Evolutionary conservation across 2,888 invertebrate species (phyloP), one percentile per base, ranked within the genome.

Genomic region (Drosophila mayaguana): DNA sequence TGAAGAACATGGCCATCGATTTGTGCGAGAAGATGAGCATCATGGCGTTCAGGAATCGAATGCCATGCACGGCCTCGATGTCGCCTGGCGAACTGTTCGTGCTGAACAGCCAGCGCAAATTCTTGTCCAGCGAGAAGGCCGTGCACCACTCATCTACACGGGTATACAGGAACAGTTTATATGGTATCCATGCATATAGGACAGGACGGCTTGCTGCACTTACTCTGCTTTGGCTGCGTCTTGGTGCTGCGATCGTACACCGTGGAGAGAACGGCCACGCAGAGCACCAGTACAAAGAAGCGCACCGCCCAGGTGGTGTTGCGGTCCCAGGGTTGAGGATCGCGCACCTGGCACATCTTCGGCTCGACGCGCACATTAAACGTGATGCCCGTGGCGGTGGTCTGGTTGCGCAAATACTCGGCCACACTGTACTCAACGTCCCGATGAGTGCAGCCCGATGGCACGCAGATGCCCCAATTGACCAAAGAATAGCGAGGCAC

Each of bases 401-500:
- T 92, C 73, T 95, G 92, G 51, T 92, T 93, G 6, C 91, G 90
- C 14, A 95, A 84, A 3, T 92, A 93, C 53, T 94, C 93, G 51
- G 92, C 93, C 36, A 95, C 91, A 2, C 94, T 94, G 20, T 93
- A 91, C 87, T 95, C 94, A 2, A 95, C 94, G 82, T 96, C 96
- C 25, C 92, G 86, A 11, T 94, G 74, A 1, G 93, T 93, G 89
- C 96, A 96, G 1, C 94, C 93, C 5, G 94, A 93, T 2, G 96
- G 96, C n/a, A 95, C 94, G 83, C 96, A 96, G 16, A 96, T 88
- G 3, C 94, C 96, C 96, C 96, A 96, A 78, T 95, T 95, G 55
- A 96, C 93, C 18, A 94, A 94, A 5, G 95, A 95, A 83, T 94
- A 96, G 72, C 95, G 93, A 1, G 96, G 96, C 9, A 96, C 95